Percentiles rank a stretch among this genome's conserved stretches.
Evolutionary conservation across 2,797 vertebrate genomes (phyloP).

Genomic region (Pristis pectinata): DNA sequence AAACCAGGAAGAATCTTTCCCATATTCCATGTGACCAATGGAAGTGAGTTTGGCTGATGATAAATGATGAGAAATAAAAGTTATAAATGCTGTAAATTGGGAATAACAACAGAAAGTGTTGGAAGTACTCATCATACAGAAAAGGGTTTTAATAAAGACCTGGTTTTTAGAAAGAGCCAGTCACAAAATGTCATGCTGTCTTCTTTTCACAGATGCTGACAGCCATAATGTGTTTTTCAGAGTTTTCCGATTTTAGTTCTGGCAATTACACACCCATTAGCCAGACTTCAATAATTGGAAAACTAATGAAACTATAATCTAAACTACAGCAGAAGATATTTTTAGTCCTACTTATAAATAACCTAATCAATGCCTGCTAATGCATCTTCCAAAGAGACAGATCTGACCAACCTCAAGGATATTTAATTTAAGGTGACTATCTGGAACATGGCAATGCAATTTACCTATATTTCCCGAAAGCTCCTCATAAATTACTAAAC

Average conservation of each 20-base stretch:
- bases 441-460: background rate
- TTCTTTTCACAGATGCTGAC: background rate
- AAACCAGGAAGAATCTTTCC: background rate
- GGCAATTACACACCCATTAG: conserved; percentile 11
- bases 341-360: background rate
- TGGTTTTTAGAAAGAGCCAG: background rate
- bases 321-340: background rate
- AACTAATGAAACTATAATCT: background rate
- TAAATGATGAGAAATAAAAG: background rate
- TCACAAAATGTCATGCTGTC: background rate
- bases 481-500: background rate
- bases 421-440: background rate
- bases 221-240: background rate
- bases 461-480: background rate
- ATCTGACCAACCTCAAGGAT: background rate
- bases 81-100: background rate
- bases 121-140: background rate
- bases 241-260: background rate
- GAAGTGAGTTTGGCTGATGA: background rate
- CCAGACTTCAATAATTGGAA: conserved; percentile 19
- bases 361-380: background rate
- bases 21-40: background rate
- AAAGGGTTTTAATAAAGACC: background rate
- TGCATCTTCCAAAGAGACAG: background rate
- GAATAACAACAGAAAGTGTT: background rate